phyloP scores from a whole-genome alignment of 2,888 invertebrate genomes.

The Cephus sareptanus region DNA sequence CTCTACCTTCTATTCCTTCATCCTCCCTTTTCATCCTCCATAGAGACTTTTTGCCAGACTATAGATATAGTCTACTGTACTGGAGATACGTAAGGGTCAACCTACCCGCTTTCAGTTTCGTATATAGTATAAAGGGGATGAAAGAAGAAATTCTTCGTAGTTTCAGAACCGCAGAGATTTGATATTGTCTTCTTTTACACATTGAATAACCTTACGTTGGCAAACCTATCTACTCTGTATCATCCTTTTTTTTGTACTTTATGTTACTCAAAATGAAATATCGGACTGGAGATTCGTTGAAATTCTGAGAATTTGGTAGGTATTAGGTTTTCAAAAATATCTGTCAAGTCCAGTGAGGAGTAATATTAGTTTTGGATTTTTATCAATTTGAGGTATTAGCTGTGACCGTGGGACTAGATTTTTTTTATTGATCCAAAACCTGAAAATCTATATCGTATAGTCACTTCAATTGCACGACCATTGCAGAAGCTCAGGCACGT shows the following conservation, averaged over 20 bases:
- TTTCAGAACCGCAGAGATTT: not conserved
- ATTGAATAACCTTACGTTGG: not conserved
- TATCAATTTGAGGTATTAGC: not conserved
- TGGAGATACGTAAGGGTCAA: not conserved
- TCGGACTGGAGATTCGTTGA: not conserved
- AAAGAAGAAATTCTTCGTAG: not conserved
- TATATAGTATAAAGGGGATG: not conserved
- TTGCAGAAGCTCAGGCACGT: not conserved
- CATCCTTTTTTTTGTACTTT: not conserved
- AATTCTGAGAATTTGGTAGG: not conserved
- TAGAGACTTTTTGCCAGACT: not conserved
- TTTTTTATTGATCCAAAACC: not conserved
- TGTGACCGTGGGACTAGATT: not conserved
- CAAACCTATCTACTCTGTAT: not conserved
- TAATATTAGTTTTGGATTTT: not conserved
- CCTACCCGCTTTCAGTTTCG: not conserved
- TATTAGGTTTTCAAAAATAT: not conserved
- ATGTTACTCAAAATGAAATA: not conserved
- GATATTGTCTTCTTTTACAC: not conserved
- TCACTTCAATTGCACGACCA: not conserved
- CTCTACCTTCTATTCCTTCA: slow-evolving; percentile 11
- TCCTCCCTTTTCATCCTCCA: slow-evolving; percentile 16
- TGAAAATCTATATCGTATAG: not conserved
- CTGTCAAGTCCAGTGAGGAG: not conserved
- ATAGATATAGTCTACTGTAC: not conserved